Evolutionary conservation across 2,113 vertebrate genomes (phyloP), one percentile per base, ranked within the genome.

Genomic region (Bambusicola thoracicus): DNA sequence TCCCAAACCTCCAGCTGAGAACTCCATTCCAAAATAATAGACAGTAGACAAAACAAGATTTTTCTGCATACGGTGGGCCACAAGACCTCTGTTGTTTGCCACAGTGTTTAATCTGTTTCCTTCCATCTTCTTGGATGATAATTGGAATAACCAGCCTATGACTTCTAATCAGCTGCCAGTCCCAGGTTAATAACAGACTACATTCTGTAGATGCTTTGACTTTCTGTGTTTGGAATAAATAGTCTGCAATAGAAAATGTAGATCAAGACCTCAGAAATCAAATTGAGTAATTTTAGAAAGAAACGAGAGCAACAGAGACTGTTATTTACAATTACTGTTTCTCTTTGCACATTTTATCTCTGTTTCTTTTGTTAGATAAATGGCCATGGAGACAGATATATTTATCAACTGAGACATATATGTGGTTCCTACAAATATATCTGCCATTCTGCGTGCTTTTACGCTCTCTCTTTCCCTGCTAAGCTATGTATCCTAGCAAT

Each of bases 71-170:
- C 1, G 2, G 36, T 36, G 67, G 78, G 67, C 58, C 53, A 30
- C 49, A 59, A 70, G 84, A 95, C 70, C 84, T 49, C 85, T 55
- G 67, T 59, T 90, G 46, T 85, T 92, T 87, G 78, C 67, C 63
- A 49, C 49, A 68, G 4, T 82, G 46, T 85, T 86, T 82, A 87
- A 88, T 93, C 82, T 92, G 56, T 92, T 96, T 93, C 81, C 59
- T 87, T 92, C 78, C 56, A 11, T 87, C 67, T 93, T 63, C 55
- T 93, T 80, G 44, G 78, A 46, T 74, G 67, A 80, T 96, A 96
- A 96, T 94, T 92, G 91, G 59, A 91, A 87, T 91, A 70, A 29
- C 91, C 92, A 94, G 80, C 91, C 92, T 96, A 85, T 94, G 95
- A 85, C 92, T 93, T 89, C 32, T 92, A 89, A 82, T 94, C 90